These are phyloP conservation scores for Actias luna DNA, from an alignment of 2,888 invertebrate species.

Conservation along the genomic window DNA sequence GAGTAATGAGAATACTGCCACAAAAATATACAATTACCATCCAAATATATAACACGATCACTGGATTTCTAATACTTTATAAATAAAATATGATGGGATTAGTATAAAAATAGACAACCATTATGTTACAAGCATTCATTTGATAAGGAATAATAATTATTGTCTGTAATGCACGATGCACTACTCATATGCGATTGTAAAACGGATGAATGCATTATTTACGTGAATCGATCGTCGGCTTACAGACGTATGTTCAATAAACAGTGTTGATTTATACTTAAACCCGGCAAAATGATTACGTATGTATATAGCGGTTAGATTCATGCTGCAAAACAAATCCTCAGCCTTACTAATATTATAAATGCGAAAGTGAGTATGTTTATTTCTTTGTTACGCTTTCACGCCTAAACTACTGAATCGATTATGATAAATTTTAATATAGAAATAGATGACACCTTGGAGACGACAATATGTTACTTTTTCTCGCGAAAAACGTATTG, in stretches of 20 bases:
- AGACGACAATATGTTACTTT: too few relatives aligned
- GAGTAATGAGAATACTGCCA: background rate
- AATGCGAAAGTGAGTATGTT: too few relatives aligned
- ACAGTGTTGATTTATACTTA: background rate
- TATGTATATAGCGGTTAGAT: background rate
- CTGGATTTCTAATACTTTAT: background rate
- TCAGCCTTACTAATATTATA: too few relatives aligned
- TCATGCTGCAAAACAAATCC: too few relatives aligned
- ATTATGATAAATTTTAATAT: too few relatives aligned
- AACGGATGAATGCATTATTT: slow-evolving; percentile 6
- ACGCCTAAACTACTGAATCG: too few relatives aligned
- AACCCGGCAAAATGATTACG: background rate
- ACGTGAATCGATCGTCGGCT: background rate
- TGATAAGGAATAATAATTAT: background rate
- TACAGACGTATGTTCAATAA: background rate
- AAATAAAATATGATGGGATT: background rate
- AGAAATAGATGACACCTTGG: too few relatives aligned
- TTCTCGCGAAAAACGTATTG: too few relatives aligned
- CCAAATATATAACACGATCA: background rate
- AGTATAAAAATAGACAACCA: background rate
- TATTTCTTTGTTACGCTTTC: too few relatives aligned
- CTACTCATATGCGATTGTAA: background rate
- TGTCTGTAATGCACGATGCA: background rate
- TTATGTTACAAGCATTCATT: background rate
- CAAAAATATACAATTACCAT: background rate